A percentile compares a stretch with the other conserved stretches of the same genome.
These are phyloP conservation scores for Nasonovia ribisnigri DNA, from an alignment of 2,888 invertebrate genomes.

Conservation along the genomic window DNA sequence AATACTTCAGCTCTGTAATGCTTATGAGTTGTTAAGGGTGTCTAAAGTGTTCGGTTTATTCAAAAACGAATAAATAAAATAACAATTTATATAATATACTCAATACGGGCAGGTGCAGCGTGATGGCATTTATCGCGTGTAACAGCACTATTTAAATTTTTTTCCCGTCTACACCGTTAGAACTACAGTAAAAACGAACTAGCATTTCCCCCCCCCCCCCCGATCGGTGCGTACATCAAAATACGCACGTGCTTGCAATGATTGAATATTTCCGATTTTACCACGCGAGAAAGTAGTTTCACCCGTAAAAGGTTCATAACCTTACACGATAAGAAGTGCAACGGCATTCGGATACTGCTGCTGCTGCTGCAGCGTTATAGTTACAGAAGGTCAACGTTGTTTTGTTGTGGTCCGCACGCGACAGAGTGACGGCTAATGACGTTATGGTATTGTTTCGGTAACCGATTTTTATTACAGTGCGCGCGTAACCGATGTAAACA, in stretches of 20 bases:
- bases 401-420: constrained; percentile 16
- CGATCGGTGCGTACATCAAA: background rate
- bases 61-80: background rate
- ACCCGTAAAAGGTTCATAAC: constrained; percentile 11
- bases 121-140: background rate
- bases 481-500: constrained; percentile 41
- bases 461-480: constrained; percentile 39
- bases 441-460: constrained; percentile 54
- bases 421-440: constrained; percentile 40
- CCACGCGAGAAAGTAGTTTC: constrained; percentile 22
- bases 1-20: background rate
- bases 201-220: background rate
- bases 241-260: background rate
- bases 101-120: background rate
- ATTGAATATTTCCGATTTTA: constrained; percentile 3
- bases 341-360: background rate
- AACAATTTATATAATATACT: background rate
- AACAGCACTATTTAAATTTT: background rate
- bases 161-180: background rate
- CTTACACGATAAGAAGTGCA: constrained; percentile 17
- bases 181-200: background rate
- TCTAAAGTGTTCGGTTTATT: background rate
- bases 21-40: background rate
- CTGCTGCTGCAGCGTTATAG: background rate
- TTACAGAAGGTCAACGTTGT: constrained; percentile 43